Evolutionary conservation across 1,140 invertebrate species (phyloP), one percentile per base, ranked within the genome.

Genomic region (Aethina tumida): DNA sequence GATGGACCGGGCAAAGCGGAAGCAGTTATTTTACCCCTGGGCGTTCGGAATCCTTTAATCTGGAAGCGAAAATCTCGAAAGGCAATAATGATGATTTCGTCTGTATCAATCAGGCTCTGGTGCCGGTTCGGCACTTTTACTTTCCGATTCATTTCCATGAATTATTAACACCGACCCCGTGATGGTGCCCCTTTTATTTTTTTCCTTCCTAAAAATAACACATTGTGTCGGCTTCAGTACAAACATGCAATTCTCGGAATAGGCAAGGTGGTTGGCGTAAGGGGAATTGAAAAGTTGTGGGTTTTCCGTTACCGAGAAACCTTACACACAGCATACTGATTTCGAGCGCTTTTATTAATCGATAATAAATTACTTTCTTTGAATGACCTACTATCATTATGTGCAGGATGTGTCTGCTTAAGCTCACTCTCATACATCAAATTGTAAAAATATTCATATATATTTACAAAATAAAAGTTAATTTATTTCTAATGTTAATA

Each of bases 251-350:
- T 43, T 43, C 41, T 24, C 15, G 22, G 41, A 43, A 43, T 43
- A 39, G 36, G 17, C 41, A 43, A 43, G 41, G 41, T 43, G 41
- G 35, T 29, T 41, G 15, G 18, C 34, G 15, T 25, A 17, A 5
- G 35, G 21, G 36, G 41, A 35, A 43, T 37, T 38, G 36, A 38
- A 43, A 43, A 33, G 42, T 44, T 39, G 42, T 45, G 42, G 42
- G 42, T 45, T 45, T 45, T 45, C 37, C 37, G 26, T n/a, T n/a
- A n/a, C n/a, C n/a, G n/a, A n/a, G n/a, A n/a, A n/a, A n/a, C n/a
- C n/a, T n/a, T n/a, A n/a, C n/a, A n/a, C n/a, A n/a, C n/a, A n/a
- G n/a, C n/a, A n/a, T n/a, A n/a, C n/a, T n/a, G n/a, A n/a, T n/a
- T n/a, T n/a, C n/a, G n/a, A n/a, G n/a, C n/a, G n/a, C n/a, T n/a